Evolutionary conservation across 2,888 invertebrate species (phyloP), one percentile per base, ranked within the genome.

Genomic region (Tineola bisselliella): DNA sequence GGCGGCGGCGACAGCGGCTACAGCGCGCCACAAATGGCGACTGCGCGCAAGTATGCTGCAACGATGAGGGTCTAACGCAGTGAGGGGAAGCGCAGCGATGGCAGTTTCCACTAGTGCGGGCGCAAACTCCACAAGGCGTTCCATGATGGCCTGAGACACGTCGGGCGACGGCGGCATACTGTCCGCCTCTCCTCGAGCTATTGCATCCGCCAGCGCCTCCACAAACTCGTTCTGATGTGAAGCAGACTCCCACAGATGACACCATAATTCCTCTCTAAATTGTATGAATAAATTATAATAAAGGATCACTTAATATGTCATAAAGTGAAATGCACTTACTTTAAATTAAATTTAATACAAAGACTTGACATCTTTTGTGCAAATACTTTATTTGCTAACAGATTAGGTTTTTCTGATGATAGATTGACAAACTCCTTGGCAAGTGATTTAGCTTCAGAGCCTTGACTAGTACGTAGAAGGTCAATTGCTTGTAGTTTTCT

Each of bases 51-150:
- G 78, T 38, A 84, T 73, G 66, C 78, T 81, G 12, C 83, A 82
- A n/a, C 83, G 79, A 65, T 87, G 86, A 54, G 84, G 84, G 66
- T 86, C 86, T 1, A 87, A 68, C 1, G 81, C 71, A 8, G 82
- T 79, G 3, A 87, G 73, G 18, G 86, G 86, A 60, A 86, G 66
- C 5, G 84, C 78, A 11, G 81, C 81, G 62, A 93, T 88, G 64
- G 93, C 93, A 10, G 91, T 84, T 72, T 94, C 93, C 57, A 94
- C 89, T 11, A 91, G 87, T 59, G 90, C 88, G 60, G 91, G 88
- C 70, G 91, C 89, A 52, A 89, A 88, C 64, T 90, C 90, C 8
- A 88, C 87, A 65, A 92, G 88, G 62, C 90, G 90, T 71, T 93
- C 89, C 57, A 89, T 84, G 13, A 94, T 87, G 60, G 92, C 90